These are phyloP conservation scores for Pristionchus exspectatus DNA, from an alignment of 2,888 invertebrate genomes.

Conservation along the genomic window DNA sequence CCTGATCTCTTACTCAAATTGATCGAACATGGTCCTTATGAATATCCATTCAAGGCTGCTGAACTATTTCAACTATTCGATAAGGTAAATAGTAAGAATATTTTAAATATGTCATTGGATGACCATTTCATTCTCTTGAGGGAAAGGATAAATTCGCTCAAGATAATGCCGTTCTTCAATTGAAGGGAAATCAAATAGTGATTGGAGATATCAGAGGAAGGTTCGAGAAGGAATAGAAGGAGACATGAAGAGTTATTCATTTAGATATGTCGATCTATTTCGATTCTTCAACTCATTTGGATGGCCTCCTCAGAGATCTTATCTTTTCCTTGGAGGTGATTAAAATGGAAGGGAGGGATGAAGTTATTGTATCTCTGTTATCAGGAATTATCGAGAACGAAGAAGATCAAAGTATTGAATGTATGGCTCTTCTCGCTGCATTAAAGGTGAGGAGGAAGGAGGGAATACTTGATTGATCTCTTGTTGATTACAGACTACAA, in stretches of 20 bases:
- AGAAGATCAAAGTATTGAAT: conserved; percentile 27
- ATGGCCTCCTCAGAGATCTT: conserved; percentile 63
- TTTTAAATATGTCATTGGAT: not conserved
- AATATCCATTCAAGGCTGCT: conserved; percentile 63
- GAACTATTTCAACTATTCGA: conserved; percentile 61
- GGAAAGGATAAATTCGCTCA: conserved; percentile 12
- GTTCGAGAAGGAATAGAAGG: not conserved
- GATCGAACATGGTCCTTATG: conserved; percentile 66
- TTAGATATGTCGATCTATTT: conserved; percentile 62
- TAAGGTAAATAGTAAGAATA: not conserved
- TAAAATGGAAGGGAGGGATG: not conserved
- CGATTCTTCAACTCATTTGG: conserved; percentile 66
- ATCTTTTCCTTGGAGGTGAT: conserved; percentile 64
- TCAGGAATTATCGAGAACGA: conserved; percentile 41
- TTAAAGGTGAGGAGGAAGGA: not conserved
- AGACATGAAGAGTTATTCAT: not conserved
- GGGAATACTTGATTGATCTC: not conserved
- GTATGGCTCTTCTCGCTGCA: conserved; percentile 40
- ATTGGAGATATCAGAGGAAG: conserved; percentile 44
- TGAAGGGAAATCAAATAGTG: not conserved
- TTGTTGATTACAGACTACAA: conserved; percentile 57
- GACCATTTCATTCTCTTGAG: not conserved
- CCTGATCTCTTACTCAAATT: conserved; percentile 59
- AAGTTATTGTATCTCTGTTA: not conserved
- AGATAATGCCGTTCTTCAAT: not conserved